Evolutionary conservation across 2,113 vertebrate species (phyloP).

Genomic region (Urocolius indicus): DNA sequence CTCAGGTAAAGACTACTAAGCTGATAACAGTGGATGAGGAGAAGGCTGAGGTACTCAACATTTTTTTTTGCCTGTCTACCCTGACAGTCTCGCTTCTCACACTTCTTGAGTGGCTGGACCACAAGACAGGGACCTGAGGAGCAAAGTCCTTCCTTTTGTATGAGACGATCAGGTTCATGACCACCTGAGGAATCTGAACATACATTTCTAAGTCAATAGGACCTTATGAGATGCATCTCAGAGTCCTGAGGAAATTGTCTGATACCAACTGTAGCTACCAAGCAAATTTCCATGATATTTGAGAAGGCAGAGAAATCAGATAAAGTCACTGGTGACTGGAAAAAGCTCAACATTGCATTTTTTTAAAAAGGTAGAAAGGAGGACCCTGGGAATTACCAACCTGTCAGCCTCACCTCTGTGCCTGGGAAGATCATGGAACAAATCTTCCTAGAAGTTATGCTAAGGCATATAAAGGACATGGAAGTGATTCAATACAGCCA

Average conservation of each 20-base stretch:
- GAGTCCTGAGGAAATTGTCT: background rate
- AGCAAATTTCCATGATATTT: no score
- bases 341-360: background rate
- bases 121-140: background rate
- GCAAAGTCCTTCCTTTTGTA: background rate
- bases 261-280: no score
- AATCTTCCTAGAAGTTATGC: no score
- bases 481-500: no score
- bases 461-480: no score
- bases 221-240: background rate
- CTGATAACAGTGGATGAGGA: rapidly evolving
- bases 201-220: no score
- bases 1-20: background rate
- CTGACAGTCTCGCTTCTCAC: background rate
- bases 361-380: background rate
- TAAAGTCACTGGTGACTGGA: background rate
- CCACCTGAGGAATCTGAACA: background rate
- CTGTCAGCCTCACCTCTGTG: background rate
- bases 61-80: background rate
- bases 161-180: background rate
- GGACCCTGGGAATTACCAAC: background rate
- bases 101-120: background rate
- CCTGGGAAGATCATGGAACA: background rate
- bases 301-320: background rate
- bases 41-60: background rate